These are phyloP conservation scores for Ceratotherium simum DNA, from an alignment of 2,113 vertebrate genomes.

Conservation along the genomic window DNA sequence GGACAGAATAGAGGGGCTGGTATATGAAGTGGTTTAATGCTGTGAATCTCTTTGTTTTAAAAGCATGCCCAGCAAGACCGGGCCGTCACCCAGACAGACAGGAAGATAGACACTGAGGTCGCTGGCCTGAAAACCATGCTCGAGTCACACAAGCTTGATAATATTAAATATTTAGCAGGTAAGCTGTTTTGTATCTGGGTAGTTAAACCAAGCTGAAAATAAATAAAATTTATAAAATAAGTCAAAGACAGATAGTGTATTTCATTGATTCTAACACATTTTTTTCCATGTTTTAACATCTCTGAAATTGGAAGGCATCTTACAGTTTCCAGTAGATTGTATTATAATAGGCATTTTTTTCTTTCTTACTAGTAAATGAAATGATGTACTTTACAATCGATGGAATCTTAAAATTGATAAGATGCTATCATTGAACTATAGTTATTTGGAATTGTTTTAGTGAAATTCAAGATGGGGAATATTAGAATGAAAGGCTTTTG, in stretches of 20 bases:
- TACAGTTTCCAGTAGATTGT: neutral
- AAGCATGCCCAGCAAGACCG: conserved; percentile 95
- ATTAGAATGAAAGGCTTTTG: neutral
- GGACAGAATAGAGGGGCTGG: accelerated
- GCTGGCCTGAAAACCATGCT: conserved; percentile 98
- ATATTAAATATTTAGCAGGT: conserved; percentile 99
- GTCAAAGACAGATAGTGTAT: neutral
- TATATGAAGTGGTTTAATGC: neutral
- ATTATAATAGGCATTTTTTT: neutral
- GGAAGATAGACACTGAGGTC: conserved; percentile 98
- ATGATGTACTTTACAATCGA: neutral
- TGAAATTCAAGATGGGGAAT: neutral
- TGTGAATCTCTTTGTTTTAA: conserved; percentile 70
- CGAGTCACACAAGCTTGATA: conserved; percentile 97
- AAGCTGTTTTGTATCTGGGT: conserved; percentile 26
- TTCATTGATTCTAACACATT: neutral
- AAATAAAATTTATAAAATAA: neutral
- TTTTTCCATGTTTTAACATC: neutral
- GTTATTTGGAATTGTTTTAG: neutral
- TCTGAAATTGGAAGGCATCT: neutral
- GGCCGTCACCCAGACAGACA: conserved; percentile 93
- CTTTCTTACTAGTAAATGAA: conserved; percentile 6
- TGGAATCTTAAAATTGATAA: neutral
- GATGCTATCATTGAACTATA: neutral
- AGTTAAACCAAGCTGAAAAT: neutral